Evolutionary conservation across 1,140 invertebrate species (phyloP), one percentile per base, ranked within the genome.

Genomic region (Diabrotica virgifera): DNA sequence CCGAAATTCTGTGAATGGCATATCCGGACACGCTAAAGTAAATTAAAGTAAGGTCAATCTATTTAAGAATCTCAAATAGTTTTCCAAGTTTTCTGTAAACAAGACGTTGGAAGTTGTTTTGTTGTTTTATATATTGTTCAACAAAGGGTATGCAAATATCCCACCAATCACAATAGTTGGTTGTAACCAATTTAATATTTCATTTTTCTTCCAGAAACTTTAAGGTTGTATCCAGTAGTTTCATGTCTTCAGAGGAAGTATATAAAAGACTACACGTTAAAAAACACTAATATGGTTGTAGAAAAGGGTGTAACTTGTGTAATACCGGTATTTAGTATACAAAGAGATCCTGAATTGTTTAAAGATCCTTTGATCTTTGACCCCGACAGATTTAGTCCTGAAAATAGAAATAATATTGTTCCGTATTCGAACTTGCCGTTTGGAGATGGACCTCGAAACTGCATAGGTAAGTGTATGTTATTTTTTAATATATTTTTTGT

Each of bases 251-350:
- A 79, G 36, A 71, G 84, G 60, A 62, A 65, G 0, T 82, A 80
- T 59, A 78, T 77, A 0, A 75, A 76, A 60, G 76, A 80, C 54
- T 84, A 82, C 70, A 77, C 77, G 24, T 72, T 88, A 5, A 83
- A 83, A 8, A 82, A 84, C 35, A 85, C 81, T 0, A 78, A 85
- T n/a, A 72, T 89, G 10, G 75, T 77, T 0, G 80, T 89, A 52
- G 82, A 86, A 57, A 81, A 85, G 76, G 89, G 84, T 0, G 87
- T 81, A 0, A 67, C 81, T 2, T 74, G 91, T 1, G 75, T 85
- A 9, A 82, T 92, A 35, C 83, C 87, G 0, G 77, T 85, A 1
- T 79, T 85, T 38, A 83, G 82, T 2, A 77, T 92, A 37, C 90
- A 92, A 64, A 80, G 82, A 10, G 83, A 87, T 79, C 78, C 82